Base-by-base conservation (phyloP, 2,888 invertebrate species). In the Stenodera caucasica region DNA sequence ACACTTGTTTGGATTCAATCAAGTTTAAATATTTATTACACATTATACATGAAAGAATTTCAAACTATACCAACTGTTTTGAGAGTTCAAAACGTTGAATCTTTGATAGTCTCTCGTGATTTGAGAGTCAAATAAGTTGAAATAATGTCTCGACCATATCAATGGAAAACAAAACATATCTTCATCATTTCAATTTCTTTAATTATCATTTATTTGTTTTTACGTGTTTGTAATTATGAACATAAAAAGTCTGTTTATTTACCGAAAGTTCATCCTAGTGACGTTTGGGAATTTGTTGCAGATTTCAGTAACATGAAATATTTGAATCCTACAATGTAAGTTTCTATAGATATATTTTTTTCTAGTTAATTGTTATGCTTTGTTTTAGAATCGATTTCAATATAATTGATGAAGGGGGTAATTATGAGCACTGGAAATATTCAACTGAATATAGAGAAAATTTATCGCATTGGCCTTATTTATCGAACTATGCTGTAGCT, bases 241-340 rank as follows among this genome's bases (percentile, higher is more conserved):
- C 82, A 82, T 70, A 75, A 80, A 72, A 78, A 80, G 65, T 83
- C 84, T 67, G 81, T 81, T 54, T 78, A 81, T 65, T 81, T 90
- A 68, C 76, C 79, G 33, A 82, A 86, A 67, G 79, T 84, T 0
- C 82, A 83, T 70, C 85, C 90, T 15, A 83, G 83, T 71, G 81
- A 80, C 29, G 86, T 88, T 32, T 90, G 90, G 90, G 88, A 89
- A 76, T 90, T 84, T 78, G 85, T 90, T n/a, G 87, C 90, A 0
- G 90, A 90, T 79, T 90, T 90, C 71, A 88, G 85, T 71, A 89
- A 90, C 75, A 87, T 88, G 85, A 85, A 85, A 71, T 81, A 83
- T 67, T 80, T 90, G 30, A 90, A 90, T 79, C 90, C 90, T 15
- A 87, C 88, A 15, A 87, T 90, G 90, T 90, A 80, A 85, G 87